Evolutionary conservation across 2,888 invertebrate species (phyloP), one percentile per base, ranked within the genome.

Genomic region (Lepeophtheirus nordmannii): DNA sequence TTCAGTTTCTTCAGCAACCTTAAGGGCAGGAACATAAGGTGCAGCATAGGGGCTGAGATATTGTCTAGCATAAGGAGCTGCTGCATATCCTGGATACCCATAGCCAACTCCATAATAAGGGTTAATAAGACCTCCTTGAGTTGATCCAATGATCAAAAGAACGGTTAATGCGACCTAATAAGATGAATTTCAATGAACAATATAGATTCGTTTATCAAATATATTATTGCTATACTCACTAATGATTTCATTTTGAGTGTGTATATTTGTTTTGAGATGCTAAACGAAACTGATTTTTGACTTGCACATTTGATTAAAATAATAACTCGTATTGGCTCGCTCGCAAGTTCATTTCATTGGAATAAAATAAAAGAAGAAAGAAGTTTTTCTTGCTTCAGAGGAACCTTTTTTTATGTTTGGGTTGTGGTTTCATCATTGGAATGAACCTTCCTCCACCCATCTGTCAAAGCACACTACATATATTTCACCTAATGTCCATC

Each of bases 271-370:
- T 22, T 61, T 37, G 61, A 30, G 61, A 61, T 61, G 61, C 61
- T 61, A 61, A 61, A 61, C 61, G 61, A 17, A 46, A 46, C 53
- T 46, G 53, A 46, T 46, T 46, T 46, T 17, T 46, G 14, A 46
- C 8, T 46, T 46, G 53, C 14, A 17, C n/a, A 46, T 46, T 46
- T 17, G 53, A 46, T 14, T 30, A 46, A 46, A 46, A n/a, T 46
- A n/a, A 46, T 46, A 46, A 1, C 17, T 14, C 14, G 14, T 14
- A 46, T 46, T 46, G 53, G 53, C 53, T n/a, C n/a, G 5, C 53
- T 46, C 53, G 53, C 53, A 46, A n/a, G n/a, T 46, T 46, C 8
- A 8, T n/a, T 46, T n/a, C 2, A 5, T 30, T 30, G 7, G 2
- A 30, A 2, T 30, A 30, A 30, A 30, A 30, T 30, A 30, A 30